Evolutionary conservation across 2,797 vertebrate genomes (phyloP).

Genomic region (Helarctos malayanus): DNA sequence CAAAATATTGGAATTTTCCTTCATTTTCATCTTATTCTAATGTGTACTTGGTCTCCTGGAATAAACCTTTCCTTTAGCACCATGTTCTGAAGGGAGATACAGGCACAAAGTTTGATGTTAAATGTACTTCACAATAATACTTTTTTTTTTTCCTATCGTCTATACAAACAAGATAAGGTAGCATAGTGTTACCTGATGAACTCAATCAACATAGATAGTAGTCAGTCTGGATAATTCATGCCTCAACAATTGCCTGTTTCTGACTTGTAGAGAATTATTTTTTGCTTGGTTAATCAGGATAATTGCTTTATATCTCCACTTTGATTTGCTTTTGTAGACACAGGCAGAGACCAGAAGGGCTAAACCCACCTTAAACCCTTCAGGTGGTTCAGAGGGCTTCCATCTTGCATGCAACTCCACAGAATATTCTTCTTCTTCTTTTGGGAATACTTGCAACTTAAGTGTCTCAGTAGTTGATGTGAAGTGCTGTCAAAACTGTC

Average conservation of each 20-base stretch:
- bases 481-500: constrained; percentile 57
- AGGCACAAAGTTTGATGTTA: neutral
- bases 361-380: constrained; percentile 52
- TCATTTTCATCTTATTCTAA: neutral
- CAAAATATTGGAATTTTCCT: neutral
- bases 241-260: constrained; percentile 15
- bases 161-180: neutral
- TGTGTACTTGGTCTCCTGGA: neutral
- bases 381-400: constrained; percentile 16
- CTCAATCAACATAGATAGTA: neutral
- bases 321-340: constrained; percentile 16
- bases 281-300: constrained; percentile 72
- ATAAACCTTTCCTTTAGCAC: neutral
- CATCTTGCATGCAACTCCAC: neutral
- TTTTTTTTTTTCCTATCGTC: neutral
- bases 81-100: neutral
- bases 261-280: constrained; percentile 34
- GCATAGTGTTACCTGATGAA: neutral
- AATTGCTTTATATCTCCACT: constrained; percentile 62
- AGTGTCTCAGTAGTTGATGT: constrained; percentile 49
- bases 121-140: neutral
- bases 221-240: constrained; percentile 52
- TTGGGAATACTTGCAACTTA: constrained; percentile 60
- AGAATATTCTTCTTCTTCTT: constrained; percentile 60
- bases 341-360: constrained; percentile 19